These are phyloP conservation scores for Desmophyllum pertusum DNA, from an alignment of 92 coral and sea anemone species.

Conservation along the genomic window DNA sequence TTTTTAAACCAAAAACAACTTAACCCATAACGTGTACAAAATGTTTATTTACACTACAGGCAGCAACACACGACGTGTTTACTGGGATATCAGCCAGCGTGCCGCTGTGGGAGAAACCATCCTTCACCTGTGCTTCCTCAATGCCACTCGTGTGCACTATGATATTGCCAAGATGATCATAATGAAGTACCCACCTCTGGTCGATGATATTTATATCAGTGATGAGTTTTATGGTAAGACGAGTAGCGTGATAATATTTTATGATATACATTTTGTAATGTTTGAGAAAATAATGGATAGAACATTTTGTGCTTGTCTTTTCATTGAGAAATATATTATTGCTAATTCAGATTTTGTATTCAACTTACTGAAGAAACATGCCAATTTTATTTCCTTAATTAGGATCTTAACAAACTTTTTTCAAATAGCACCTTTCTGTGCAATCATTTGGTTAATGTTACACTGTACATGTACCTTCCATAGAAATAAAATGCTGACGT, in stretches of 20 bases:
- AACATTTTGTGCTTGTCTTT: neutral
- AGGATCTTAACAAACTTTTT: neutral
- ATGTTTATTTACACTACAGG: neutral
- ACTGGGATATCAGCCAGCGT: slow-evolving; percentile 75
- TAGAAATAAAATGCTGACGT: too few species aligned
- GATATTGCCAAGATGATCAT: slow-evolving; percentile 72
- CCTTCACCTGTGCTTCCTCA: slow-evolving; percentile 80
- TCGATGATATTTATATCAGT: slow-evolving; percentile 79
- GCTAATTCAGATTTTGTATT: too few species aligned
- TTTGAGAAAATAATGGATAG: neutral
- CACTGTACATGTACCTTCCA: neutral
- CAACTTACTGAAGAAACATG: too few species aligned
- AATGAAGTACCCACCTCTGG: slow-evolving; percentile 58
- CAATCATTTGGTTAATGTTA: too few species aligned
- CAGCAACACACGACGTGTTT: slow-evolving; percentile 47
- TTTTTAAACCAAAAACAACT: too few species aligned
- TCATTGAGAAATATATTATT: too few species aligned
- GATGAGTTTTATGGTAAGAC: slow-evolving; percentile 88
- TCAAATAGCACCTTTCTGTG: neutral
- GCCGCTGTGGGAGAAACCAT: slow-evolving; percentile 87
- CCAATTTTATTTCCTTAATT: neutral
- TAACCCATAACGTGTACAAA: too few species aligned
- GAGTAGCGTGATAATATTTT: neutral
- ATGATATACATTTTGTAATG: neutral
- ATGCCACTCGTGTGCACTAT: slow-evolving; percentile 79